phyloP scores from a whole-genome alignment of 1,140 invertebrate genomes.

The Meloidogyne hapla region DNA sequence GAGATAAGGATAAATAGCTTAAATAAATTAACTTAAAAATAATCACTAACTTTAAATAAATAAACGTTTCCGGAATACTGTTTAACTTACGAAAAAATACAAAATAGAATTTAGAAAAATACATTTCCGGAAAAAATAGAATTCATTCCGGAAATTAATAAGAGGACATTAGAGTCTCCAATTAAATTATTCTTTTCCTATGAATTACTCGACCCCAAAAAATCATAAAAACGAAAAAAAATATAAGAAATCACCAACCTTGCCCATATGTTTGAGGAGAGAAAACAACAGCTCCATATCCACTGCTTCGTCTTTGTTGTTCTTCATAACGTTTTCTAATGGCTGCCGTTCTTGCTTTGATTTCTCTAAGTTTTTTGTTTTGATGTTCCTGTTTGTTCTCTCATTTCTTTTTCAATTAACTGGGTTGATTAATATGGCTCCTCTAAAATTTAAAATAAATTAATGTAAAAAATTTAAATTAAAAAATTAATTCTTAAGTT shows the following conservation, averaged over 20 bases:
- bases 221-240: background rate
- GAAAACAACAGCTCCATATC: slow-evolving; percentile 32
- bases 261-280: slow-evolving; percentile 61
- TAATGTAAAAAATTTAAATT: background rate
- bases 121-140: too few relatives aligned
- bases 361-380: slow-evolving; percentile 58
- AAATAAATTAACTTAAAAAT: too few relatives aligned
- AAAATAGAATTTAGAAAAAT: too few relatives aligned
- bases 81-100: too few relatives aligned
- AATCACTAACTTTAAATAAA: too few relatives aligned
- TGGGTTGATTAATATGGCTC: slow-evolving; percentile 62
- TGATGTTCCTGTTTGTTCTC: slow-evolving; percentile 61
- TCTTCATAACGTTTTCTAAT: slow-evolving; percentile 59
- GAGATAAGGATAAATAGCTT: too few relatives aligned
- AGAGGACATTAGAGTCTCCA: background rate
- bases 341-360: slow-evolving; percentile 51
- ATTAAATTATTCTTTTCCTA: background rate
- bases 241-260: slow-evolving; percentile 38
- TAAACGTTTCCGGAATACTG: too few relatives aligned
- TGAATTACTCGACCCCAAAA: too few relatives aligned
- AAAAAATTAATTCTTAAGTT: background rate
- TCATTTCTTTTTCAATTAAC: slow-evolving; percentile 63
- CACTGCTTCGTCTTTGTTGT: slow-evolving; percentile 43
- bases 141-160: too few relatives aligned
- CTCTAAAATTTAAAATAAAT: slow-evolving; percentile 44